These are phyloP conservation scores for Sesamia nonagrioides DNA, from an alignment of 1,140 invertebrate species.

Conservation along the genomic window DNA sequence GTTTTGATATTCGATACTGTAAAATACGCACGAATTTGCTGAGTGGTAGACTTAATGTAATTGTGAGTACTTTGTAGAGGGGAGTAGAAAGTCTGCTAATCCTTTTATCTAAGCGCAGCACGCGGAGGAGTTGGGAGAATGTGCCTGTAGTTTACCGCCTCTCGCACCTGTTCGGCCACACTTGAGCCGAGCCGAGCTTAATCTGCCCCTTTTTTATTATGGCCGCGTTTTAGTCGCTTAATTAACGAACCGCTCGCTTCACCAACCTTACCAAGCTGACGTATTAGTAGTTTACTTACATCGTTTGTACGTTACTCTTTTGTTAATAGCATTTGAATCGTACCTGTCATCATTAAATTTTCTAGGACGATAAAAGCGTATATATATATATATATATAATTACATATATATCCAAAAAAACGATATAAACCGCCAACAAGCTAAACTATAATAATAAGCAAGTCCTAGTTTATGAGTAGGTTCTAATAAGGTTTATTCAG, in stretches of 20 bases:
- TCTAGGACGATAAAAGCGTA: too few species aligned
- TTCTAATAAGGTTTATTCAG: not conserved
- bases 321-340: not conserved
- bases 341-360: too few species aligned
- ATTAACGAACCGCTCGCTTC: constrained; percentile 65
- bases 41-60: constrained; percentile 46
- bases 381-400: too few species aligned
- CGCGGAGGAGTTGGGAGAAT: constrained; percentile 60
- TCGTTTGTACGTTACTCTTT: constrained; percentile 11
- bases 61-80: constrained; percentile 52
- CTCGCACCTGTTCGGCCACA: constrained; percentile 61
- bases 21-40: constrained; percentile 32
- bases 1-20: constrained; percentile 3
- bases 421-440: too few species aligned
- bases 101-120: constrained; percentile 74
- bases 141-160: constrained; percentile 57
- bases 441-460: too few species aligned
- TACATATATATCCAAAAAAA: too few species aligned
- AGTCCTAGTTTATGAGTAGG: too few species aligned
- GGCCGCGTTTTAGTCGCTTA: constrained; percentile 61
- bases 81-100: constrained; percentile 71
- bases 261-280: constrained; percentile 50
- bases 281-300: constrained; percentile 43
- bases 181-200: constrained; percentile 57
- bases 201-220: constrained; percentile 66